These are phyloP conservation scores for Cyprinodon diabolis DNA, from an alignment of 2,797 vertebrate genomes.

Conservation along the genomic window DNA sequence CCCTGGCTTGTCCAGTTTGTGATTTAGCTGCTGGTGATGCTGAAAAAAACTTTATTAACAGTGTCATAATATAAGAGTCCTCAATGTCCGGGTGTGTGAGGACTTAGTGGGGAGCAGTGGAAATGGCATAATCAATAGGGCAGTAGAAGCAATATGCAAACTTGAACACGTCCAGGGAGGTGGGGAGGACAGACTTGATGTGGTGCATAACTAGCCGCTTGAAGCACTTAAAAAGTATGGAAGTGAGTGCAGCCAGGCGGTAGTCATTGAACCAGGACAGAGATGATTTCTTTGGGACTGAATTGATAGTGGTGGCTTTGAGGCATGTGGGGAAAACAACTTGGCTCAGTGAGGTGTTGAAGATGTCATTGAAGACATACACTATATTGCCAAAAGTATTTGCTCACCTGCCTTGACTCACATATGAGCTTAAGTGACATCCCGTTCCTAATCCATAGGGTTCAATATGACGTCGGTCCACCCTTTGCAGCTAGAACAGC, in stretches of 20 bases:
- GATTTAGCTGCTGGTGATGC: too few species aligned
- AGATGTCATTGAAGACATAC: not conserved
- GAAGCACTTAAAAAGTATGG: not conserved
- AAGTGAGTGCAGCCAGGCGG: not conserved
- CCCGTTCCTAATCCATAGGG: too few species aligned
- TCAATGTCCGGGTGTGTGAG: too few species aligned
- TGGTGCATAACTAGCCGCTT: not conserved
- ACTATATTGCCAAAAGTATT: too few species aligned
- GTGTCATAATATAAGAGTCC: too few species aligned
- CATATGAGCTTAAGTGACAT: too few species aligned
- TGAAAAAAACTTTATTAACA: too few species aligned
- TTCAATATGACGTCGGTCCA: too few species aligned
- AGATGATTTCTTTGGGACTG: not conserved
- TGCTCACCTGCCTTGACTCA: too few species aligned
- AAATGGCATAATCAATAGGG: not conserved
- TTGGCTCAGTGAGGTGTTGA: not conserved
- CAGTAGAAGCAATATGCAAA: not conserved
- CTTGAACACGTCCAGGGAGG: not conserved
- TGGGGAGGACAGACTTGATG: not conserved
- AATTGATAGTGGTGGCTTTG: not conserved
- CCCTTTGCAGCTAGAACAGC: too few species aligned
- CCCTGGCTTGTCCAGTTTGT: too few species aligned
- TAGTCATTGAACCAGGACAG: not conserved
- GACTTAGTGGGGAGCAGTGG: too few species aligned
- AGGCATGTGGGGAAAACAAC: not conserved